Base-by-base conservation (phyloP, 2,797 vertebrate genomes). In the Bradypodion ventrale region DNA sequence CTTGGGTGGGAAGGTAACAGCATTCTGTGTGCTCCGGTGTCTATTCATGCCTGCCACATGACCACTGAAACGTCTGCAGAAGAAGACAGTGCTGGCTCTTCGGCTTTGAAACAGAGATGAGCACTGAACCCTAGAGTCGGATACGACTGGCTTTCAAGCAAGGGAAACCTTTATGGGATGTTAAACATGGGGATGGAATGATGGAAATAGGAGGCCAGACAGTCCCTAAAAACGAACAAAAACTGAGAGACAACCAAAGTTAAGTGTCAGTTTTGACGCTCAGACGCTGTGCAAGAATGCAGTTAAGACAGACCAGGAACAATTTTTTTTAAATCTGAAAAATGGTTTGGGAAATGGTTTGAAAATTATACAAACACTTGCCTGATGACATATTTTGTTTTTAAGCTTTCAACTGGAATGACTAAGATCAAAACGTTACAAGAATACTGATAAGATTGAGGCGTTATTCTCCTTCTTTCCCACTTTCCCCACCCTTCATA, bases 361-460 rank as follows among this genome's bases (percentile, higher is more conserved):
- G 8, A 35, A 29, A n/a, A 66, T 63, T 66, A 73, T 56, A 44
- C 16, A 80, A n/a, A 59, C 19, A 29, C 27, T 37, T n/a, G 21
- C 25, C 60, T 75, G 49, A 3, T 23, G 15, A 75, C 46, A 59
- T 63, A n/a, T 23, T 65, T 79, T 56, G 10, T 72, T 32, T 65
- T 66, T 40, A 75, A 63, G 7, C 42, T 35, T 65, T 82, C 70
- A 49, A 63, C 16, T 49, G 70, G 59, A 32, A 66, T 68, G 27
- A 72, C 46, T 37, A 74, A 63, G 79, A 82, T 82, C 66, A 35
- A 12, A 21, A 80, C 76, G 10, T 6, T 80, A 25, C 15, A 81
- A 76, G 84, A 84, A 62, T 66, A 84, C 40, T 79, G 84, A 75
- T 75, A 82, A 16, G 6, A 8, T 27, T 44, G 42, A 32, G 19